Evolutionary conservation across 2,797 vertebrate genomes (phyloP), one percentile per base, ranked within the genome.

Genomic region (Fratercula arctica): DNA sequence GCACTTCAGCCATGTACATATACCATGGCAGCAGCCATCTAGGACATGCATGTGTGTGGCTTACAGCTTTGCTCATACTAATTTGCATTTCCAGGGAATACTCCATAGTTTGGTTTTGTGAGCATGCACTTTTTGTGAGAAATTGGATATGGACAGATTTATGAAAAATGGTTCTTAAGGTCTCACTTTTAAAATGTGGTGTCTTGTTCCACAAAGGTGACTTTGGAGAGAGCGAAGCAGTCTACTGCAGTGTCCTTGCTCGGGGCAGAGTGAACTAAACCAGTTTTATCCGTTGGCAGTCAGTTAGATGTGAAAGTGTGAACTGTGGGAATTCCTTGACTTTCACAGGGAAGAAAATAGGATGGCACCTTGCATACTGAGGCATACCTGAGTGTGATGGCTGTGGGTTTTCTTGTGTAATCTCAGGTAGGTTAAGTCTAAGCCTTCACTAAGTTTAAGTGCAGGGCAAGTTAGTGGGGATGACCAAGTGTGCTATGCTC

Each of bases 21-120:
- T 1, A 0, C 37, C 16, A 0, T 56, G 69, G 69, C 60, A 83
- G 63, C 54, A 59, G 35, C 80, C 23, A 3, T 11, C 2, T 43
- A 15, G 64, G 51, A 11, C 13, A 2, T 11, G 15, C 7, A 1
- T 11, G 11, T 46, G 33, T 69, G 51, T 53, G 59, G 39, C 13
- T 90, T 66, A 16, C 63, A 54, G 16, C 17, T 78, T 75, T 68
- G 50, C 25, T 39, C 69, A 2, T 37, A 41, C 48, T n/a, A 13
- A 11, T 33, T 19, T 10, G 14, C 5, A 20, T 84, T 83, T 91
- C 46, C 26, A 63, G 21, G 20, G 53, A 59, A 18, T 51, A 7
- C 19, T 56, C 56, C 13, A 3, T 39, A 35, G 43, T 51, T 89
- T 26, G 11, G 17, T 90, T 10, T 70, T 61, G 17, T 14, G 28